These are phyloP conservation scores for Sesamia inferens DNA, from an alignment of 2,888 invertebrate genomes.

Conservation along the genomic window DNA sequence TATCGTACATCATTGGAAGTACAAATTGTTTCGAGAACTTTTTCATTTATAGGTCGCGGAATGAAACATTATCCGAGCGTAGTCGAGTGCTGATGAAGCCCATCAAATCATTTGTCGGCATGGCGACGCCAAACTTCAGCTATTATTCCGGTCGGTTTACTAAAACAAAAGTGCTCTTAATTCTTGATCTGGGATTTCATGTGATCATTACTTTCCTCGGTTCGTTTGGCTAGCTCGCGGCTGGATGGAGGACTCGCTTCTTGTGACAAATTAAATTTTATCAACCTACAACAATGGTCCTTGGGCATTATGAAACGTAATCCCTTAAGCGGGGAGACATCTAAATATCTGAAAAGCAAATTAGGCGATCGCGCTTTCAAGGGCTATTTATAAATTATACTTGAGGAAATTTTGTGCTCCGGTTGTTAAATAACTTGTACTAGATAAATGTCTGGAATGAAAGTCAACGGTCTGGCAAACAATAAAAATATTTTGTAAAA, in stretches of 20 bases:
- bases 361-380: constrained; percentile 71
- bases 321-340: constrained; percentile 71
- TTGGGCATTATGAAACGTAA: constrained; percentile 74
- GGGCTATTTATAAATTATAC: constrained; percentile 72
- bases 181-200: constrained; percentile 86
- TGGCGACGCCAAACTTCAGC: constrained; percentile 83
- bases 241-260: constrained; percentile 67
- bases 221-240: constrained; percentile 76
- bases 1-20: constrained; percentile 66
- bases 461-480: constrained; percentile 39
- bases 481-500: constrained; percentile 52
- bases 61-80: constrained; percentile 81
- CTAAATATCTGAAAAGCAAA: constrained; percentile 74
- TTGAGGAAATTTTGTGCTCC: constrained; percentile 59
- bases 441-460: constrained; percentile 53
- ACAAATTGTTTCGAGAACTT: constrained; percentile 67
- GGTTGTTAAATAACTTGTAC: constrained; percentile 60
- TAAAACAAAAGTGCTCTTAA: constrained; percentile 86
- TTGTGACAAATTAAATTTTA: constrained; percentile 81
- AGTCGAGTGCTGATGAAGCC: constrained; percentile 82
- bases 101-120: constrained; percentile 86
- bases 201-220: constrained; percentile 83
- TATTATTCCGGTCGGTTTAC: constrained; percentile 86
- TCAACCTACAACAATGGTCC: constrained; percentile 76
- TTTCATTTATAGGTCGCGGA: constrained; percentile 73